Evolutionary conservation across 2,797 vertebrate genomes (phyloP).

Genomic region (Phylloscopus collybita): DNA sequence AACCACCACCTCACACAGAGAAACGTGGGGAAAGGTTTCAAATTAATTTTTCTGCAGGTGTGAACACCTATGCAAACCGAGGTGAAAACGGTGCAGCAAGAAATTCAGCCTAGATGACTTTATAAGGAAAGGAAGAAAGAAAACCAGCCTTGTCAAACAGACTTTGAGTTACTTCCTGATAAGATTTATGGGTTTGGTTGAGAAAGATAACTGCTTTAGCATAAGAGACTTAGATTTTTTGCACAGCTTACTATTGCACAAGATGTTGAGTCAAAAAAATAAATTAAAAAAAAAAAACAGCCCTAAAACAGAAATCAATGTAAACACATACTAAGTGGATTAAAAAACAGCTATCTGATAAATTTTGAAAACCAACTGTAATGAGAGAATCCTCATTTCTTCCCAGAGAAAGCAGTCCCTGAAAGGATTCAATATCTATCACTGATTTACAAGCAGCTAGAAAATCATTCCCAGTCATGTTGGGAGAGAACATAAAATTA

Average conservation of each 20-base stretch:
- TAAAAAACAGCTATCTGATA: slow-evolving; percentile 13
- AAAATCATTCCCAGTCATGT: slow-evolving; percentile 28
- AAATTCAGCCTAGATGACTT: background rate
- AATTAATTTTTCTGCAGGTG: background rate
- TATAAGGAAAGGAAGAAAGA: background rate
- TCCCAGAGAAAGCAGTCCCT: slow-evolving; percentile 20
- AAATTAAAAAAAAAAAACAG: background rate
- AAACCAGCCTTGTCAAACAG: background rate
- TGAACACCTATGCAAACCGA: background rate
- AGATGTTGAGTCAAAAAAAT: slow-evolving; percentile 1
- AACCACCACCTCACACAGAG: background rate
- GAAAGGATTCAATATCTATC: slow-evolving; percentile 22
- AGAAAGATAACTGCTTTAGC: slow-evolving; percentile 14
- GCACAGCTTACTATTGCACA: background rate
- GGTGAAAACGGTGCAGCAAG: background rate
- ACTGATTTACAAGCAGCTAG: slow-evolving; percentile 37
- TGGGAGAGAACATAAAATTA: slow-evolving; percentile 41
- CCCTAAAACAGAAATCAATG: slow-evolving; percentile 16
- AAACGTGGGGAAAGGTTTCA: background rate
- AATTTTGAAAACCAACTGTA: slow-evolving; percentile 10
- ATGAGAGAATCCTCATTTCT: slow-evolving; percentile 11
- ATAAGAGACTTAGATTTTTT: background rate
- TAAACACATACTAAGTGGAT: slow-evolving; percentile 1
- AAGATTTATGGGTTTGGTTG: background rate
- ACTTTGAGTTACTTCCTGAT: background rate